Percentiles rank a stretch among this genome's conserved stretches.
Conservation (phyloP, 2,797 vertebrate genomes). For the Etheostoma nigrum region DNA sequence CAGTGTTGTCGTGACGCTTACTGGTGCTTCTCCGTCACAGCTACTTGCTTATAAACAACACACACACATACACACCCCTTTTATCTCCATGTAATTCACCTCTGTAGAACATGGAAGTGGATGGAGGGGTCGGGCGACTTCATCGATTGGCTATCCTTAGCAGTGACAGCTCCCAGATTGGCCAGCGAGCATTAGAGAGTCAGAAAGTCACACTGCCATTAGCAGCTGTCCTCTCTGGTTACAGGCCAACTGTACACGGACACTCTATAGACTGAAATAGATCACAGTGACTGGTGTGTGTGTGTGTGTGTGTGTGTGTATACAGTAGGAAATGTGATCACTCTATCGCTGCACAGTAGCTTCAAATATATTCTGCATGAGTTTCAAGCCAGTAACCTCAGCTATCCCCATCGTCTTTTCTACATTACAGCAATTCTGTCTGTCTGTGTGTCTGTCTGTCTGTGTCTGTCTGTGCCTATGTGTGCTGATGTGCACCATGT, state of each 20-base stretch:
- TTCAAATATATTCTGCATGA: conserved; percentile 25
- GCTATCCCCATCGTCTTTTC: neutral
- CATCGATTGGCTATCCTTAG: conserved; percentile 77
- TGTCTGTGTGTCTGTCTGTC: neutral
- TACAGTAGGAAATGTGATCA: conserved; percentile 35
- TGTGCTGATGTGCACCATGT: neutral
- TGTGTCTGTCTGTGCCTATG: neutral
- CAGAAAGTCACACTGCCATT: conserved; percentile 76
- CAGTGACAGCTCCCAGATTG: conserved; percentile 80
- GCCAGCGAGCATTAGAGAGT: conserved; percentile 74
- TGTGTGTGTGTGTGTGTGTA: conserved; percentile 12
- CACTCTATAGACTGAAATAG: conserved; percentile 53
- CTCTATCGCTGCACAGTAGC: conserved; percentile 26
- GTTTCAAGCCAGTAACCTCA: conserved; percentile 19
- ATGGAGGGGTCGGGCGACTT: conserved; percentile 57
- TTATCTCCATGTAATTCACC: conserved; percentile 68
- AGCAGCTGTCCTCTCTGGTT: conserved; percentile 77
- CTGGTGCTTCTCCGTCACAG: too few species aligned
- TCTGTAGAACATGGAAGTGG: conserved; percentile 67
- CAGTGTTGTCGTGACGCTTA: too few species aligned
- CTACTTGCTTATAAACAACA: neutral
- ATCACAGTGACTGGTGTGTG: conserved; percentile 51
- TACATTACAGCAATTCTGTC: neutral
- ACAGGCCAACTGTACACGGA: conserved; percentile 50
- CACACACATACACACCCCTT: conserved; percentile 34